These are phyloP conservation scores for Odontomyia ornata DNA, from an alignment of 2,888 invertebrate genomes.

Conservation along the genomic window DNA sequence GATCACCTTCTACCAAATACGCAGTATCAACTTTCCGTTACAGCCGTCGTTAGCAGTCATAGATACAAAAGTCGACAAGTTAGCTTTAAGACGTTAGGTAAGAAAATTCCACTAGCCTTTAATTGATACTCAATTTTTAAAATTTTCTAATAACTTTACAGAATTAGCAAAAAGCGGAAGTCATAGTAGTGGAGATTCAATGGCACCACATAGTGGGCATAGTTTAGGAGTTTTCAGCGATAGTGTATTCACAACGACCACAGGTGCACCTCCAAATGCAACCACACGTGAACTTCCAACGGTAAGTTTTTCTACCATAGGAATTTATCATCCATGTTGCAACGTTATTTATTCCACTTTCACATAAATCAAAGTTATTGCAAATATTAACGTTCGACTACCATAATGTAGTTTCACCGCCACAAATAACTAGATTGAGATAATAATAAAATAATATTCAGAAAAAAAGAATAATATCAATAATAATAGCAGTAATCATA, in stretches of 20 bases:
- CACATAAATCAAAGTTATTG: no score
- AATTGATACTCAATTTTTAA: conserved; percentile 60
- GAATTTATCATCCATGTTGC: neutral
- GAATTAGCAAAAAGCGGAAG: conserved; percentile 26
- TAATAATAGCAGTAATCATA: no score
- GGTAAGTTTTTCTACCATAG: conserved; percentile 52
- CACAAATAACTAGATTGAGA: no score
- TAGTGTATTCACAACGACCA: conserved; percentile 52
- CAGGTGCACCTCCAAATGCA: conserved; percentile 54
- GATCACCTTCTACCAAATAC: conserved; percentile 85
- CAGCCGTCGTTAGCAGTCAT: conserved; percentile 83
- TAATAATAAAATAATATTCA: no score
- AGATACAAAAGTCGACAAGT: conserved; percentile 86
- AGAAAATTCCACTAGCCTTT: conserved; percentile 56
- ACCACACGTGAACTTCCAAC: conserved; percentile 63
- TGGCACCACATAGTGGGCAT: conserved; percentile 63
- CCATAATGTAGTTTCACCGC: no score
- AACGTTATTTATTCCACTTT: no score
- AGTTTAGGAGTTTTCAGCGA: conserved; percentile 54
- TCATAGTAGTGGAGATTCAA: conserved; percentile 62
- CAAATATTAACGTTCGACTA: no score
- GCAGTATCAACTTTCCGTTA: conserved; percentile 87
- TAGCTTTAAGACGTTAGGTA: conserved; percentile 89
- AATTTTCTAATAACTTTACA: conserved; percentile 11
- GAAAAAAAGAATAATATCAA: no score